phyloP scores from a whole-genome alignment of 2,888 invertebrate genomes.

The Trichogramma dendrolimi region DNA sequence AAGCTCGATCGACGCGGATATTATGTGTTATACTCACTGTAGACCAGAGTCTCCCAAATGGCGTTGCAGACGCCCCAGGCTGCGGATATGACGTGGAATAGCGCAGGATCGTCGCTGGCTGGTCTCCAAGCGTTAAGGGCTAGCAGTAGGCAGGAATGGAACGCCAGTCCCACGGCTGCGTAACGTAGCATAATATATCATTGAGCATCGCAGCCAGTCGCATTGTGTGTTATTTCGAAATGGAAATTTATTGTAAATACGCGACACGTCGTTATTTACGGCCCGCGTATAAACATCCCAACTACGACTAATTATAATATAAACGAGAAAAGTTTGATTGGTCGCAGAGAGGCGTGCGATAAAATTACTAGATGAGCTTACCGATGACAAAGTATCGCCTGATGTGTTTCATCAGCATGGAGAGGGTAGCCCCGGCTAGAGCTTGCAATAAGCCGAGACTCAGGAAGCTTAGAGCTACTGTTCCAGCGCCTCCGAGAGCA shows the following conservation, averaged over 20 bases:
- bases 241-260: not conserved
- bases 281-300: no score
- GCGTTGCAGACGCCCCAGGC: conserved; percentile 85
- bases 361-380: conserved; percentile 43
- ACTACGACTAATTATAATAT: no score
- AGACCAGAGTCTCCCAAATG: conserved; percentile 72
- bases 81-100: conserved; percentile 78
- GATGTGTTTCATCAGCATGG: conserved; percentile 73
- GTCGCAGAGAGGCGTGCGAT: not conserved
- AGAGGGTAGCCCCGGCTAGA: conserved; percentile 73
- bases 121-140: conserved; percentile 77
- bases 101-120: conserved; percentile 72
- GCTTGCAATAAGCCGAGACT: conserved; percentile 72
- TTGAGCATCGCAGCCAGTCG: not conserved
- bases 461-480: conserved; percentile 67
- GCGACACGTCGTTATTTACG: not conserved
- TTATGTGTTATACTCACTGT: conserved; percentile 39
- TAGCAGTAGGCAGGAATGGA: conserved; percentile 73
- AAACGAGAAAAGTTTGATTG: no score
- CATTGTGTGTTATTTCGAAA: no score
- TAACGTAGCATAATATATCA: conserved; percentile 24
- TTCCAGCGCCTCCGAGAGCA: conserved; percentile 69
- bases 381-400: conserved; percentile 70
- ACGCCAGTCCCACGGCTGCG: conserved; percentile 73
- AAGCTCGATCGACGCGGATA: not conserved